Evolutionary conservation across 1,140 invertebrate species (phyloP), one percentile per base, ranked within the genome.

Genomic region (Drosophila neocordata): DNA sequence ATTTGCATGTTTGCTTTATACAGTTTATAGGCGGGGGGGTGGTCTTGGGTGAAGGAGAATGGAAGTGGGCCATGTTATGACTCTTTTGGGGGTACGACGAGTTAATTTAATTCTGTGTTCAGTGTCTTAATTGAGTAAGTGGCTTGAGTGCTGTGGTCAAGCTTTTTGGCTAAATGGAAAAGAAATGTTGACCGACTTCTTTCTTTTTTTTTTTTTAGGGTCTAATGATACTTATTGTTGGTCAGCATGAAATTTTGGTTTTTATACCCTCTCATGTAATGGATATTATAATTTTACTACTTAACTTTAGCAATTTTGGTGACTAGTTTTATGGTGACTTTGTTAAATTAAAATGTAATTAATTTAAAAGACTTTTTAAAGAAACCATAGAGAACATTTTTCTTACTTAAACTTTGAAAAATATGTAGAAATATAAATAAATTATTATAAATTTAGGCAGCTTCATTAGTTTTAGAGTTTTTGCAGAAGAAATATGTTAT

Each of bases 51-150:
- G n/a, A n/a, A n/a, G n/a, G n/a, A n/a, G n/a, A n/a, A n/a, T n/a
- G n/a, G n/a, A n/a, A n/a, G n/a, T n/a, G 9, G 31, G 48, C 27
- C 66, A 73, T 77, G 70, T 75, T 88, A 87, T 70, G 83, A 73
- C 75, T 88, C 82, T 82, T 87, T 79, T 65, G 82, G 67, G 82
- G 71, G 60, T 58, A 57, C 63, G 68, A 57, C 38, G 52, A 88
- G 83, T 82, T 87, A 87, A 88, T 87, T 88, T 82, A 88, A 87
- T 87, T 87, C 74, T 53, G 79, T 69, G 62, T 75, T 82, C 55
- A 38, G 18, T 38, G 67, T 68, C 69, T 74, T 87, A 87, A 87
- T 88, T 87, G 74, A 88, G 82, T 88, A 79, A 56, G 62, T 61
- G 70, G 69, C 79, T 75, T 75, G 76, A 69, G 75, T 70, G 69